These are phyloP conservation scores for Eulithis prunata DNA, from an alignment of 2,888 invertebrate genomes.

Conservation along the genomic window DNA sequence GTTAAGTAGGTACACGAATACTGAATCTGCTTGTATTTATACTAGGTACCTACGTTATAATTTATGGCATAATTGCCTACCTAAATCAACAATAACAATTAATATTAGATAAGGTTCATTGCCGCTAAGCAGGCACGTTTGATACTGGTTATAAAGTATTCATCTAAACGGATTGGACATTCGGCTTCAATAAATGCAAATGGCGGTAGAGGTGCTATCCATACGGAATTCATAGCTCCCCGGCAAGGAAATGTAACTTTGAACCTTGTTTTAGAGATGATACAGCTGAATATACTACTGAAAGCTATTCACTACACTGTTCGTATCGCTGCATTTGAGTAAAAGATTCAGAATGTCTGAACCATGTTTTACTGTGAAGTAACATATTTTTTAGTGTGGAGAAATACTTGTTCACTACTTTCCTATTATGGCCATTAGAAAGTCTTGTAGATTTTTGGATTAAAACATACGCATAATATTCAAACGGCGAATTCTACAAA, in stretches of 20 bases:
- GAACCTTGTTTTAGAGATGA: background rate
- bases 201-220: slow-evolving; percentile 18
- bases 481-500: no score
- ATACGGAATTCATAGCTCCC: slow-evolving; percentile 11
- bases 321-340: slow-evolving; percentile 7
- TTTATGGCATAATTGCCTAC: background rate
- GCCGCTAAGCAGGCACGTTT: slow-evolving; percentile 16
- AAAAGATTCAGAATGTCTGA: slow-evolving; percentile 13
- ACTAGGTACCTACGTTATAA: no score
- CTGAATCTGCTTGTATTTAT: no score
- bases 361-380: slow-evolving; percentile 5
- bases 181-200: slow-evolving; percentile 24
- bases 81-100: background rate
- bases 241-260: slow-evolving; percentile 3
- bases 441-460: no score
- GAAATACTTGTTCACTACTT: no score
- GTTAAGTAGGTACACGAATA: no score
- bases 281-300: slow-evolving; percentile 3
- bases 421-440: no score
- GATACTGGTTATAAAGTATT: slow-evolving; percentile 24
- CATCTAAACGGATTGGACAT: slow-evolving; percentile 23
- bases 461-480: no score
- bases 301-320: background rate
- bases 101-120: slow-evolving; percentile 9
- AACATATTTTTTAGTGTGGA: background rate